Evolutionary conservation across 2,113 vertebrate genomes (phyloP).

Genomic region (Hiodon alosoides): DNA sequence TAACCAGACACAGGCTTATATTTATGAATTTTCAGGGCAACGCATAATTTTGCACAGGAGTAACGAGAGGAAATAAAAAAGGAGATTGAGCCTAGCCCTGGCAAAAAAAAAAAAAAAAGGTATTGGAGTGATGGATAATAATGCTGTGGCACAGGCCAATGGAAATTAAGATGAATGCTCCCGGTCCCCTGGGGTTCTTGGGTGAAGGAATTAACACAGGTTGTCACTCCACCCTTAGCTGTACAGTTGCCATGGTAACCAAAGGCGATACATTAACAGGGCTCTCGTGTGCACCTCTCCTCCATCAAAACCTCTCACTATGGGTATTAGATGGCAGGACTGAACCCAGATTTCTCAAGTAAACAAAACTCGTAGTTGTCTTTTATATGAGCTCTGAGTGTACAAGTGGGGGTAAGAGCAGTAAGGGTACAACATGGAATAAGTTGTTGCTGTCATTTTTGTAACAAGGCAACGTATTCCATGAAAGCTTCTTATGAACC

Average conservation of each 20-base stretch:
- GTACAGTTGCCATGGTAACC: constrained; percentile 71
- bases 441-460: background rate
- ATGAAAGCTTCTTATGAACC: no score
- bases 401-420: no score
- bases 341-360: background rate
- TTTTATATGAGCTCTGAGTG: no score
- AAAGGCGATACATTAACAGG: constrained; percentile 69
- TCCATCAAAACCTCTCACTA: background rate
- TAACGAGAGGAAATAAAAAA: background rate
- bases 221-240: constrained; percentile 70
- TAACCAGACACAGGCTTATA: constrained; percentile 16
- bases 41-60: background rate
- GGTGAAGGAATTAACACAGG: constrained; percentile 76
- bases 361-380: background rate
- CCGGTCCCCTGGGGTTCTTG: constrained; percentile 70
- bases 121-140: constrained; percentile 30
- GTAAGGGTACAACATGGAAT: background rate
- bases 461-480: no score
- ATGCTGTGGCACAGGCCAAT: constrained; percentile 55
- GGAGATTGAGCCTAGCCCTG: constrained; percentile 52
- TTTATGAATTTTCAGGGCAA: constrained; percentile 5
- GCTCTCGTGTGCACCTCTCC: constrained; percentile 5
- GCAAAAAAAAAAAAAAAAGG: constrained; percentile 45
- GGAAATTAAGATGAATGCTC: constrained; percentile 67
- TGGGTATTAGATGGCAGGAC: no score